These are phyloP conservation scores for Caenorhabditis sp. DNA, from an alignment of 2,888 invertebrate species.

Conservation along the genomic window DNA sequence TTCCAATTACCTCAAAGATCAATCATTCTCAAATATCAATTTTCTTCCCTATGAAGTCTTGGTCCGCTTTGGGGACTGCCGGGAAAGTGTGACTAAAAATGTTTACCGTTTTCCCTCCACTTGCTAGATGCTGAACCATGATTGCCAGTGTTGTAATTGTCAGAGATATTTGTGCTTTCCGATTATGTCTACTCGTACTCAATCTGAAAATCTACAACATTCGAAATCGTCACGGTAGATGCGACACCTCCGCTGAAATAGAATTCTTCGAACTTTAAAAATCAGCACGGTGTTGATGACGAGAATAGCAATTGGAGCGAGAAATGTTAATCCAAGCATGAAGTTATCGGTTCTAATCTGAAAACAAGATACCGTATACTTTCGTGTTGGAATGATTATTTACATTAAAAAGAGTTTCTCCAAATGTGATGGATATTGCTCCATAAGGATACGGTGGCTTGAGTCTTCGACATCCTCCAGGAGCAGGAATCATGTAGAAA, in stretches of 20 bases:
- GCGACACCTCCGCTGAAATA: conserved; percentile 27
- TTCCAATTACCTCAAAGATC: conserved; percentile 1
- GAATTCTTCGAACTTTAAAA: conserved; percentile 32
- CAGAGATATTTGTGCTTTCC: conserved; percentile 32
- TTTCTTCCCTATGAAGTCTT: too few relatives aligned
- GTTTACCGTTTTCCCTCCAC: conserved; percentile 36
- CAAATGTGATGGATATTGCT: conserved; percentile 8
- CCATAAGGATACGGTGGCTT: conserved; percentile 8
- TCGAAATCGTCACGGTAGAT: too few relatives aligned
- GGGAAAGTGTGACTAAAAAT: neutral
- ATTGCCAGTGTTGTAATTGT: conserved; percentile 44
- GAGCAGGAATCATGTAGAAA: conserved; percentile 37
- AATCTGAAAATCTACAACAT: neutral
- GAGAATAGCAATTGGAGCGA: conserved; percentile 17
- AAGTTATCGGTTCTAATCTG: conserved; percentile 36
- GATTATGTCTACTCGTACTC: neutral
- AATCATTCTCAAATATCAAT: too few relatives aligned
- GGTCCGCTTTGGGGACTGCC: too few relatives aligned
- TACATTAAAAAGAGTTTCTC: conserved; percentile 21
- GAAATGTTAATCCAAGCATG: conserved; percentile 30
- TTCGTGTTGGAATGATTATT: neutral
- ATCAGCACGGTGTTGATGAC: conserved; percentile 25
- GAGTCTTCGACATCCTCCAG: conserved; percentile 21
- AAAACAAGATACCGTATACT: neutral
- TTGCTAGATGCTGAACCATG: conserved; percentile 23